These are phyloP conservation scores for Syrista parreyssii DNA, from an alignment of 2,888 invertebrate species.

Conservation along the genomic window DNA sequence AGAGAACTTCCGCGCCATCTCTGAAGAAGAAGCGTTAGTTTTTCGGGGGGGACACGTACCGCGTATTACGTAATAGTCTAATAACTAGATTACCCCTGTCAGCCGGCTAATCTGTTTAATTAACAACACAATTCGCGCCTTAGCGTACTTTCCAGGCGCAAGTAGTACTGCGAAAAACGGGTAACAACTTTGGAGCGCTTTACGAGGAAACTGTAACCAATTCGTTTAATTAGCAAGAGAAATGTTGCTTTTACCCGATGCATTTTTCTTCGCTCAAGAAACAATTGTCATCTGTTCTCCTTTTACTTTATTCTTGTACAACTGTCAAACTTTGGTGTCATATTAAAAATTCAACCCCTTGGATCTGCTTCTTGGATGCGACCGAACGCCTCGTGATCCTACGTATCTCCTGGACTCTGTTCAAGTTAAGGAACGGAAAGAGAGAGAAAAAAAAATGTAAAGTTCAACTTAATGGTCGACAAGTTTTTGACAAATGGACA, in stretches of 20 bases:
- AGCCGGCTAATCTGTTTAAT: not conserved
- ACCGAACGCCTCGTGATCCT: not conserved
- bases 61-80: not conserved
- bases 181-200: not conserved
- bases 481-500: not conserved
- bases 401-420: not conserved
- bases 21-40: not conserved
- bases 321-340: not conserved
- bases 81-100: not conserved
- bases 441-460: not conserved
- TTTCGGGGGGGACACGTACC: not conserved
- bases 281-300: not conserved
- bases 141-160: not conserved
- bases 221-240: not conserved
- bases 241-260: not conserved
- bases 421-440: not conserved
- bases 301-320: not conserved
- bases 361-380: not conserved
- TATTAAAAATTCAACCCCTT: not conserved
- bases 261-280: not conserved
- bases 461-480: not conserved
- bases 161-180: not conserved
- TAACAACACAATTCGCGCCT: not conserved
- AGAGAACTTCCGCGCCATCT: slow-evolving; percentile 18
- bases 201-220: not conserved